Evolutionary conservation across 2,113 vertebrate species (phyloP), one percentile per base, ranked within the genome.

Genomic region (Bambusicola thoracicus): DNA sequence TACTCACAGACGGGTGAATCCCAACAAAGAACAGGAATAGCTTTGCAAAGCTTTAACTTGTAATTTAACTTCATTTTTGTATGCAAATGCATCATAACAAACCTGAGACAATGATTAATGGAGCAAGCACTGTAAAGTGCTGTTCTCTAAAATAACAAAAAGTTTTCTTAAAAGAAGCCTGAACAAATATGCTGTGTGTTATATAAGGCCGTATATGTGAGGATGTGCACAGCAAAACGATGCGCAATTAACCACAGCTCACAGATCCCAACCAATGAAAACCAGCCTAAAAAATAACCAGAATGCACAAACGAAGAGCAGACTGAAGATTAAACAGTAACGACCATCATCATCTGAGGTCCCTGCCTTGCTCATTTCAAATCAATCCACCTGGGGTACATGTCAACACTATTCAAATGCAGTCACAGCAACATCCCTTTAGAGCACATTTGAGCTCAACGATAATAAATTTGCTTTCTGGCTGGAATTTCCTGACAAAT

Each of bases 301-400:
- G 48, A 59, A 94, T 74, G 59, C 49, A 89, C 29, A 87, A 95
- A 80, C 30, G 61, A 73, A 92, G 83, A 81, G 34, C 56, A 88
- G 88, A 92, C 7, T 65, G 80, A 86, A 79, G 30, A 79, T 78
- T 80, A 67, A 81, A 81, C 65, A 85, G 81, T 12, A 76, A 29
- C 21, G 70, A 43, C 14, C 44, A 59, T 9, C 34, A 56, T n/a
- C 51, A 55, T 11, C 70, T 55, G 70, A 87, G 38, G 17, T 56
- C 32, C 51, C 51, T 92, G 88, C 41, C 62, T 78, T 51, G 65
- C 69, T 81, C 77, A 68, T 81, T 80, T 40, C 61, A 65, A 29
- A 92, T 83, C 82, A 68, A 48, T n/a, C 67, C 73, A 90, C 65
- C 29, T 80, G n/a, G 72, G 63, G 46, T 36, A 48, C 87, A 32